Evolutionary conservation across 2,888 invertebrate genomes (phyloP), one percentile per base, ranked within the genome.

Genomic region (Nymphalis c-album): DNA sequence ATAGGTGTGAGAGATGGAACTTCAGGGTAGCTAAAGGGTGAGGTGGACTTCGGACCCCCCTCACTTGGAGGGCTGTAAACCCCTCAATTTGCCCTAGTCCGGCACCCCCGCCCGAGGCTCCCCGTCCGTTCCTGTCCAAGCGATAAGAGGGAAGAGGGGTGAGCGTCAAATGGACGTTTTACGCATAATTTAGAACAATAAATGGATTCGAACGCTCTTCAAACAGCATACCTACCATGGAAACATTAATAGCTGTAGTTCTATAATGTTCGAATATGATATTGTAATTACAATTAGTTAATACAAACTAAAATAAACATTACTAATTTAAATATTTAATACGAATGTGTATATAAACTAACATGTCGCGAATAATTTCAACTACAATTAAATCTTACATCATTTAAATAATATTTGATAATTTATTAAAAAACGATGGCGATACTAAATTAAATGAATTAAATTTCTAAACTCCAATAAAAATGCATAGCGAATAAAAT

Each of bases 121-220:
- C 86, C 85, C 88, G 80, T 78, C 80, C 80, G 88, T 85, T 88
- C 84, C 91, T 91, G 91, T 91, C 91, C 91, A 91, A 90, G 90
- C 91, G 91, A 91, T 91, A 91, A 91, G 91, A 91, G 91, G 88
- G 87, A 87, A 91, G 91, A 91, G 91, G 90, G 88, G 91, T 84
- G 90, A 86, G 86, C 90, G 90, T 90, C 92, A 92, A 92, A 92
- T 92, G 92, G 92, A 92, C 92, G 92, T 92, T 93, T 93, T 92
- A 93, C 92, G 93, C 93, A 93, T 93, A 93, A 93, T 93, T 93
- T 93, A 92, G 91, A 91, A 88, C 90, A 91, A 91, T 91, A 92
- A 93, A 93, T 93, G 93, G 92, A 91, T 92, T 91, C 90, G 90
- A 92, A 90, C 90, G 88, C 87, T 86, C 87, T 90, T 86, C 88